These are phyloP conservation scores for Eupithecia inturbata DNA, from an alignment of 2,888 invertebrate species.

Conservation along the genomic window DNA sequence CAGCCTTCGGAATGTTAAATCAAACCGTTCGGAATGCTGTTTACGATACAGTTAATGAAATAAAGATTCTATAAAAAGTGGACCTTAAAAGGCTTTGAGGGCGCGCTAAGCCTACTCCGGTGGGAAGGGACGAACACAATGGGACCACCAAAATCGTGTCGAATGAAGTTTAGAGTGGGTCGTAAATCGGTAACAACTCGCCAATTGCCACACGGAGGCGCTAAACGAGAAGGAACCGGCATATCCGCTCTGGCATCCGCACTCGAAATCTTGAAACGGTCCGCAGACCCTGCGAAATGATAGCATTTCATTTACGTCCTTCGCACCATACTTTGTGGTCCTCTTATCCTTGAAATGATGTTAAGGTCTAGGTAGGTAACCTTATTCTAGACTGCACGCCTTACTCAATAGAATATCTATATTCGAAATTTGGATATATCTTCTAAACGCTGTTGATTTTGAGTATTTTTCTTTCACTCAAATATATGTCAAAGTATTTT, in stretches of 20 bases:
- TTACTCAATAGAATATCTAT: background rate
- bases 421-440: too few relatives aligned
- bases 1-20: constrained; percentile 51
- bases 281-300: constrained; percentile 46
- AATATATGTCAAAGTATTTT: too few relatives aligned
- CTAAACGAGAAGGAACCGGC: constrained; percentile 73
- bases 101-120: constrained; percentile 63
- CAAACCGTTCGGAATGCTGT: constrained; percentile 49
- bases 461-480: too few relatives aligned
- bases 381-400: background rate
- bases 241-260: constrained; percentile 81
- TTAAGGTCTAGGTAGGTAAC: background rate
- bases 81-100: constrained; percentile 71
- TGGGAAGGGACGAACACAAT: constrained; percentile 71
- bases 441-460: too few relatives aligned
- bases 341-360: background rate
- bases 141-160: constrained; percentile 80
- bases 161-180: constrained; percentile 80
- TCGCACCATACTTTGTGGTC: background rate
- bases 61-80: constrained; percentile 71
- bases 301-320: constrained; percentile 29
- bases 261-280: constrained; percentile 69
- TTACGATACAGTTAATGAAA: constrained; percentile 73
- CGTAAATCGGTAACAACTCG: constrained; percentile 80
- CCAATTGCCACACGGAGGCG: constrained; percentile 83